A percentile compares a stretch with the other conserved stretches of the same genome.
These are phyloP conservation scores for Dermochelys coriacea DNA, from an alignment of 2,797 vertebrate genomes.

Conservation along the genomic window DNA sequence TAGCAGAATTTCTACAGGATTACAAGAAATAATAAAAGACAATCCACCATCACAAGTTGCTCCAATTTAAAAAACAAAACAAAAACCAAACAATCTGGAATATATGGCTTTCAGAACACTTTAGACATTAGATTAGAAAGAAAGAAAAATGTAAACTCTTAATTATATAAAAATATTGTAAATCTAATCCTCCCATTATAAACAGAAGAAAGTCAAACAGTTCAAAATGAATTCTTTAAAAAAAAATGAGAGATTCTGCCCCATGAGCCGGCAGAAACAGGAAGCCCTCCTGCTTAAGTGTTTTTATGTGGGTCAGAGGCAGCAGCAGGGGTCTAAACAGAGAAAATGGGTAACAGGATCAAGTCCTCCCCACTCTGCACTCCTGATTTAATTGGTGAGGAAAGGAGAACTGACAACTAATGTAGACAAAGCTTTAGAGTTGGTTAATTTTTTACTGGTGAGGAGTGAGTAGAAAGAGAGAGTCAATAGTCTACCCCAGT, in stretches of 20 bases:
- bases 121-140: not conserved
- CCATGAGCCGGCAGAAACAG: not conserved
- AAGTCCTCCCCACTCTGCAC: not conserved
- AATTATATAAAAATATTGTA: not conserved
- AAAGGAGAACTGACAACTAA: not conserved
- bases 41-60: accelerated
- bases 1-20: not conserved
- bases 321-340: not conserved
- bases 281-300: not conserved
- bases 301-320: not conserved
- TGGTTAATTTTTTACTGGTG: not conserved
- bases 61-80: not conserved
- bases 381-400: not conserved
- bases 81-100: not conserved
- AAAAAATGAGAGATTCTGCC: not conserved
- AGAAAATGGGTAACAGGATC: not conserved
- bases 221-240: not conserved
- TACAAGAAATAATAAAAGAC: not conserved
- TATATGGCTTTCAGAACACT: not conserved
- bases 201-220: not conserved
- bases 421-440: not conserved
- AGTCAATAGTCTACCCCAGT: not conserved
- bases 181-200: not conserved
- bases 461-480: not conserved
- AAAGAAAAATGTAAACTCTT: not conserved